Evolutionary conservation across 2,113 vertebrate species (phyloP).

Genomic region (Mesitornis unicolor): DNA sequence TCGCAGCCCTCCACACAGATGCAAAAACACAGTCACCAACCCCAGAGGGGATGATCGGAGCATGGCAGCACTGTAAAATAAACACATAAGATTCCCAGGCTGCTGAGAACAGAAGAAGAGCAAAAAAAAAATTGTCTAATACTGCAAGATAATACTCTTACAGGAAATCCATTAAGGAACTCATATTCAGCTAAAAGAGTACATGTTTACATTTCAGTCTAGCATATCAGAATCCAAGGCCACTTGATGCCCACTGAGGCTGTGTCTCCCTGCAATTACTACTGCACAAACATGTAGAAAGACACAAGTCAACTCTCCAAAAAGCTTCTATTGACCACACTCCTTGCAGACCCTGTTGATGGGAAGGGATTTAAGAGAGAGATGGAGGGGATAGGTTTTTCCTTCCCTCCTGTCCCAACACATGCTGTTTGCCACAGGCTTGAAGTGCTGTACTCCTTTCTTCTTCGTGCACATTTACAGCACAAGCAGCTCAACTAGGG

Average conservation of each 20-base stretch:
- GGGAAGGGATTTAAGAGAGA: not conserved
- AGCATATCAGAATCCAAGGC: not conserved
- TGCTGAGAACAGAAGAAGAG: not conserved
- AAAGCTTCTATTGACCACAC: not conserved
- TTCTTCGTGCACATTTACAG: not conserved
- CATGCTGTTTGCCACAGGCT: not conserved
- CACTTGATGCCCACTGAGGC: not conserved
- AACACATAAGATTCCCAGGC: not conserved
- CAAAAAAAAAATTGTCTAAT: not conserved
- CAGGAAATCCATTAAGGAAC: not conserved
- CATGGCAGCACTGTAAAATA: not conserved
- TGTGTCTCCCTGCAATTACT: not conserved
- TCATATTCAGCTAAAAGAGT: not conserved
- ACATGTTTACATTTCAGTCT: not conserved
- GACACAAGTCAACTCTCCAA: not conserved
- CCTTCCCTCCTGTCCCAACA: not conserved
- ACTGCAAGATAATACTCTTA: not conserved
- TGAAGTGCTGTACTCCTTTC: not conserved
- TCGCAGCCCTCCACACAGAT: not conserved
- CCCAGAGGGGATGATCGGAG: not conserved
- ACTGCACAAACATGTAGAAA: not conserved
- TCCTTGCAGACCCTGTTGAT: not conserved
- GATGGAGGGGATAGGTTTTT: not conserved
- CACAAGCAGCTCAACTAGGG: not conserved
- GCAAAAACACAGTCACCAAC: not conserved